These are phyloP conservation scores for Seira sanloemensis DNA, from an alignment of 2,888 invertebrate species.

Conservation along the genomic window DNA sequence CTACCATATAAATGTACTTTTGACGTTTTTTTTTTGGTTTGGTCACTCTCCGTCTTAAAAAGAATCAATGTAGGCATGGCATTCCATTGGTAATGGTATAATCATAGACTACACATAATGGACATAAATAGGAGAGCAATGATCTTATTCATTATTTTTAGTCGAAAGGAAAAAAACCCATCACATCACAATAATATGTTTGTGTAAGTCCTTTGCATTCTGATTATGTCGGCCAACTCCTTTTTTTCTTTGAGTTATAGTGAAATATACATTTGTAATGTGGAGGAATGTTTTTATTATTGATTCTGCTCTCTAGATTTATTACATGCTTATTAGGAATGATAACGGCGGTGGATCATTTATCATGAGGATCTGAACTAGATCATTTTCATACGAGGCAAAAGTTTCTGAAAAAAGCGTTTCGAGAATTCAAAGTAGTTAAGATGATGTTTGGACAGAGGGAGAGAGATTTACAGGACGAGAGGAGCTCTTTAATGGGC, in stretches of 20 bases:
- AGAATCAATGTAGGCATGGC: background rate
- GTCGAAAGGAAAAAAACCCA: too few species aligned
- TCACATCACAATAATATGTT: too few species aligned
- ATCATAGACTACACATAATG: background rate
- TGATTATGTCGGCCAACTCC: too few species aligned
- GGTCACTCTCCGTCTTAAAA: background rate
- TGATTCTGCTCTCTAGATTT: constrained; percentile 11
- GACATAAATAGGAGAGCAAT: background rate
- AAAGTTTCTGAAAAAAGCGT: background rate
- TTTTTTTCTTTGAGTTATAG: too few species aligned
- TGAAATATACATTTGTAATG: too few species aligned
- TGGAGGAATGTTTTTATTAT: background rate
- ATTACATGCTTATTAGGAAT: constrained; percentile 14
- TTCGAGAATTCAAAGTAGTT: too few species aligned
- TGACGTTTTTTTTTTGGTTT: background rate
- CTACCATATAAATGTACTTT: too few species aligned
- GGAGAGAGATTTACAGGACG: background rate
- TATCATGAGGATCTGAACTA: background rate
- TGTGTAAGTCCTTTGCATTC: background rate
- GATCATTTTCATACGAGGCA: background rate
- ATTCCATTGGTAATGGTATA: background rate
- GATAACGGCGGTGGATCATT: background rate
- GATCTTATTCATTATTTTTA: constrained; percentile 1
- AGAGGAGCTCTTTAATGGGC: constrained; percentile 2
- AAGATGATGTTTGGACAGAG: constrained; percentile 2